Evolutionary conservation across 92 coral and sea anemone genomes (phyloP), one percentile per base, ranked within the genome.

Genomic region (Chrysogorgia sp.): DNA sequence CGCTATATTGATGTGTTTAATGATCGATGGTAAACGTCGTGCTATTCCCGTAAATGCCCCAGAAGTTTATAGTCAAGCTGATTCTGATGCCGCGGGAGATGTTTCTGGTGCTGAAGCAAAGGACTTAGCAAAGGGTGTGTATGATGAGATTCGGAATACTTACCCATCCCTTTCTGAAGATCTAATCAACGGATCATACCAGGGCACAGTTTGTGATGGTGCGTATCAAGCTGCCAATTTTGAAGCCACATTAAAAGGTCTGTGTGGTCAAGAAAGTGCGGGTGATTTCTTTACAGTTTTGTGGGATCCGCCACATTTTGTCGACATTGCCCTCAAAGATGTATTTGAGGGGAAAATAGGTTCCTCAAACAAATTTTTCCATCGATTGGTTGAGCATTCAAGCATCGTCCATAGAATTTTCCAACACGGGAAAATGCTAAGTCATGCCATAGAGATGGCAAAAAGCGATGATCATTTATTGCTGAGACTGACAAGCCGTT

Each of bases 341-440:
- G 75, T 68, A 0, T 68, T 43, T 7, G 58, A 68, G 0, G 75
- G 75, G 56, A 47, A 68, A 34, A 4, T 21, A 23, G 75, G 75
- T 68, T 34, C 58, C 56, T 68, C 59, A 23, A 25, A 47, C n/a
- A 31, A 3, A 29, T 68, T 68, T 37, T 40, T 68, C 20, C 6
- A 25, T 40, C 75, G 28, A n/a, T 68, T 68, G 58, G 58, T 41
- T 41, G 23, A 68, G 50, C 58, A 58, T 1, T 34, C 75, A 1
- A 34, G 75, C 75, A 37, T 68, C 1, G 23, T 68, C 12, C 75
- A 68, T 29, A 8, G 75, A 15, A 33, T 40, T 22, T 68, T 68
- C 37, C 75, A 68, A 52, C 15, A 58, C 13, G 75, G 75, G 14
- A 68, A 68, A 15, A 68, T 68, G 75, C 34, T 68, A 22, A 68